Evolutionary conservation across 2,113 vertebrate genomes (phyloP), one percentile per base, ranked within the genome.

Genomic region (Ameiurus melas): DNA sequence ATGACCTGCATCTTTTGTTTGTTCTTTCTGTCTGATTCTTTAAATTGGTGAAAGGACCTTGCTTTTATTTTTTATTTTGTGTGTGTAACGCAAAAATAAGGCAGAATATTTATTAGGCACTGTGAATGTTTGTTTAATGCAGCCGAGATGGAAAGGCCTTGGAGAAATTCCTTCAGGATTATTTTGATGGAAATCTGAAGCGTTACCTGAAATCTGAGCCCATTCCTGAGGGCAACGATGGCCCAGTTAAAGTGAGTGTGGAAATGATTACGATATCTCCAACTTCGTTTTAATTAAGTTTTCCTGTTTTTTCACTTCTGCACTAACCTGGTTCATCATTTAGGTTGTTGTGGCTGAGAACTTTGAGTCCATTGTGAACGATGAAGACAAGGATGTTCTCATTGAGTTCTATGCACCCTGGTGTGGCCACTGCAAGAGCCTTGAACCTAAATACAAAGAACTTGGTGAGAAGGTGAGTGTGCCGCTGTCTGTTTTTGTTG

Each of bases 371-470:
- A 96, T 99, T 22, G 98, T 99, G 19, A 99, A 99, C 30, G 96
- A 97, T 39, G 97, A 97, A 89, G 94, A 95, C 92, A 99, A 99
- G 94, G 98, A 99, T 80, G 98, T 99, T 12, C 96, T 99, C 86
- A 96, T 99, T 85, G 98, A 99, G 93, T 99, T 99, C 88, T 99
- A 99, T 0, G 98, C 98, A 1, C 98, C 98, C 0, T 99, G 98
- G 98, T 99, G 98, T 12, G 98, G 98, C 85, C 98, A 99, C 91
- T 99, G 98, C 95, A 99, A 99, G 95, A 99, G 95, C 89, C 94
- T 99, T 94, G 98, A 99, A 90, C 98, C 98, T 79, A 99, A 99
- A 87, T 99, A 97, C 94, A 97, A 96, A 68, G 98, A 99, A 91
- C 25, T 99, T 55, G 98, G 97, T 91, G 98, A 99, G 91, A 99